Evolutionary conservation across 2,797 vertebrate species (phyloP), one percentile per base, ranked within the genome.

Genomic region (Macropodus opercularis): DNA sequence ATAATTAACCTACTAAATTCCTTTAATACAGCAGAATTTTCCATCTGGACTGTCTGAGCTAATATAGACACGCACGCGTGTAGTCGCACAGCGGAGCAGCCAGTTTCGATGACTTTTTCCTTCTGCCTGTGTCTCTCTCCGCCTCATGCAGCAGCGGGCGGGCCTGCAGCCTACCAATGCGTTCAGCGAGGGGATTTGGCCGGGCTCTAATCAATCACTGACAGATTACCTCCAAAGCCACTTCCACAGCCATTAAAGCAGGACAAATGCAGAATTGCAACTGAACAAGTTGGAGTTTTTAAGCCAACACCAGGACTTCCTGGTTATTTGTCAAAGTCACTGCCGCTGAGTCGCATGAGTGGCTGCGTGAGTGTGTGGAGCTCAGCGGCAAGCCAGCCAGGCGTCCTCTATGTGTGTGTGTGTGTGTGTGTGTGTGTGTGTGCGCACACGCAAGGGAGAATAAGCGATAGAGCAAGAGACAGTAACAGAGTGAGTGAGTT

Each of bases 321-420:
- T 94, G 94, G 95, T 95, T 97, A 97, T 97, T 97, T 97, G 96
- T 97, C 96, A 97, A 97, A 96, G 96, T 98, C 96, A 96, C 92
- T 90, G 93, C 92, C 88, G 91, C 94, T 94, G 95, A 95, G 95
- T 93, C 92, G 94, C 94, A 94, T 94, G 94, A 94, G 93, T 95
- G 92, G 90, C 92, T 92, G 92, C 85, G 86, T 84, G 50, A 62
- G 82, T 39, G 78, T 75, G 80, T 66, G 69, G 41, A 51, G 49
- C 74, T 76, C 72, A 87, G 92, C 93, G 92, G 92, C 89, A 85
- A 92, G 92, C 91, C 89, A 91, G 51, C 72, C 64, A 51, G 63
- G 50, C 56, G 32, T 48, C 69, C 21, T 18, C 44, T 24, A 9
- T 70, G 42, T 34, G 17, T 56, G 58, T 27, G 49, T 55, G 66